These are phyloP conservation scores for Ptilodon capucinus DNA, from an alignment of 2,888 invertebrate genomes.

Conservation along the genomic window DNA sequence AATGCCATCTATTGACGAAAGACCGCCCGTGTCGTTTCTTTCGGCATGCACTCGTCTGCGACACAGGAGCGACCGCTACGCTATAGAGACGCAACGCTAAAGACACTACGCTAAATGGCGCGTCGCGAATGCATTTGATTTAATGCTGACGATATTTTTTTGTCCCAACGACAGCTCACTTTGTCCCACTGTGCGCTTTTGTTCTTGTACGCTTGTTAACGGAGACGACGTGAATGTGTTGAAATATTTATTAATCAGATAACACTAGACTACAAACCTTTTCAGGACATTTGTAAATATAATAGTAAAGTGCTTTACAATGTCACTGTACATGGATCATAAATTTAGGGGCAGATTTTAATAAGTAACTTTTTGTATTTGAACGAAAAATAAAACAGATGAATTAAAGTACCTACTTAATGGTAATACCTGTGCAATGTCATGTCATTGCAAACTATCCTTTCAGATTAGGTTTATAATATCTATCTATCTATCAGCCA, in stretches of 20 bases:
- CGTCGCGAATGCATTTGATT: constrained; percentile 65
- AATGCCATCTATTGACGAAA: neutral
- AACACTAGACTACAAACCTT: neutral
- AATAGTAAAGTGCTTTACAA: too few relatives aligned
- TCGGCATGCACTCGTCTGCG: neutral
- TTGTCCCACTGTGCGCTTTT: constrained; percentile 27
- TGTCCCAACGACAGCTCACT: constrained; percentile 3
- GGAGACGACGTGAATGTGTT: neutral
- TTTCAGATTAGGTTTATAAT: too few relatives aligned
- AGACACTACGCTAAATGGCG: constrained; percentile 46
- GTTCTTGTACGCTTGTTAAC: constrained; percentile 12
- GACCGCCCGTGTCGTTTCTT: constrained; percentile 16
- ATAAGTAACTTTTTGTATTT: too few relatives aligned
- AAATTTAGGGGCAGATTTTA: too few relatives aligned
- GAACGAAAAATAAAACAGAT: too few relatives aligned
- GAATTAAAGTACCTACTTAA: too few relatives aligned
- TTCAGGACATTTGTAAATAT: too few relatives aligned
- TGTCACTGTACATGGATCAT: too few relatives aligned
- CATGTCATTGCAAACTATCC: too few relatives aligned
- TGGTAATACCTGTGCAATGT: too few relatives aligned
- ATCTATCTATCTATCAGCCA: too few relatives aligned
- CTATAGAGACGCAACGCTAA: constrained; percentile 3
- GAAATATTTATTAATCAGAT: neutral
- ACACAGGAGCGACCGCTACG: constrained; percentile 3
- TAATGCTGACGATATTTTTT: constrained; percentile 43